Percentiles rank a stretch among this genome's conserved stretches.
These are phyloP conservation scores for Cepaea nemoralis DNA, from an alignment of 1,140 invertebrate genomes.

Conservation along the genomic window DNA sequence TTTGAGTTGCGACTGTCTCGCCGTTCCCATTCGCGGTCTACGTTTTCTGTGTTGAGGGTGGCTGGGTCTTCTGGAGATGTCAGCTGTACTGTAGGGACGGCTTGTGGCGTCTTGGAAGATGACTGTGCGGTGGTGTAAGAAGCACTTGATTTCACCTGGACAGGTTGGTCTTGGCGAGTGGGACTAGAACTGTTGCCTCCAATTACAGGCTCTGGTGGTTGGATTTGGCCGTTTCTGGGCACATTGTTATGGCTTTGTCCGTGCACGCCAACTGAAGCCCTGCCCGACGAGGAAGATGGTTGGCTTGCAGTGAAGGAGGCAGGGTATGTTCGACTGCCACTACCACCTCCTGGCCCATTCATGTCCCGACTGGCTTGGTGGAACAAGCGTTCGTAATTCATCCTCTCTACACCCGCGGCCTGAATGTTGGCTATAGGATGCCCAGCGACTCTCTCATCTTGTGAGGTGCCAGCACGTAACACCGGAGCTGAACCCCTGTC, in stretches of 20 bases:
- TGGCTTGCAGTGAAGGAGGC: constrained; percentile 4
- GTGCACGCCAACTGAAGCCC: not conserved
- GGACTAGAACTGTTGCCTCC: not conserved
- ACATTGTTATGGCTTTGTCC: not conserved
- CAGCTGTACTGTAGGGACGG: constrained; percentile 20
- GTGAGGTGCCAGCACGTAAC: not conserved
- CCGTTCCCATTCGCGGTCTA: constrained; percentile 56
- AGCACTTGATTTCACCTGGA: not conserved
- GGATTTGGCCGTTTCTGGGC: not conserved
- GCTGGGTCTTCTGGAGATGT: constrained; percentile 29
- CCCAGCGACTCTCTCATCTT: not conserved
- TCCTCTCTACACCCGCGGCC: not conserved
- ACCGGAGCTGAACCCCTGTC: not conserved
- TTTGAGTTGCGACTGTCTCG: constrained; percentile 45
- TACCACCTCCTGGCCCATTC: constrained; percentile 3
- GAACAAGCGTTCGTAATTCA: constrained; percentile 17
- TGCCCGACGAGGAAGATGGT: not conserved
- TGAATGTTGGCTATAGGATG: no score
- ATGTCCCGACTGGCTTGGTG: constrained; percentile 5
- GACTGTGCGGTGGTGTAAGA: constrained; percentile 23
- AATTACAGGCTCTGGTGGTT: not conserved
- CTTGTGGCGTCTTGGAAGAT: not conserved
- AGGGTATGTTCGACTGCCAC: constrained; percentile 7
- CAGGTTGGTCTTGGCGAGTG: not conserved
- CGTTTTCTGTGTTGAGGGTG: constrained; percentile 53